A percentile compares a stretch with the other conserved stretches of the same genome.
Conservation (phyloP, 2,113 vertebrate species). For the Spermophilus dauricus region DNA sequence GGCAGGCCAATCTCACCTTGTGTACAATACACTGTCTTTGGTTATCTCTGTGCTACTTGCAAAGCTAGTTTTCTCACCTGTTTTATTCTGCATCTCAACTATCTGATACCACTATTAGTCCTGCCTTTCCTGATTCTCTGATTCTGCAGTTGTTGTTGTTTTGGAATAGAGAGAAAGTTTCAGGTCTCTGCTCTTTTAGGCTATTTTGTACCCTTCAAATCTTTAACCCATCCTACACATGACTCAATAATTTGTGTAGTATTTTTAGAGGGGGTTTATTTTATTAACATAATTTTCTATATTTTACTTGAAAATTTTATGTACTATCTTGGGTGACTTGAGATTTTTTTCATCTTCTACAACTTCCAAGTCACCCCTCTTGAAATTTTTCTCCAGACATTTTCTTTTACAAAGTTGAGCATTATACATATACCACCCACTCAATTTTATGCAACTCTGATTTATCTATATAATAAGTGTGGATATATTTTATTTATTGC, state of each 20-base stretch:
- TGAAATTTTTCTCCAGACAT: slow-evolving; percentile 55
- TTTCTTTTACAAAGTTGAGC: slow-evolving; percentile 57
- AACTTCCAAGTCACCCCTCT: slow-evolving; percentile 3
- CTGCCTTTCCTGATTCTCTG: not conserved
- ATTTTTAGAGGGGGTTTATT: not conserved
- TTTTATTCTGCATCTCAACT: not conserved
- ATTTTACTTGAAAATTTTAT: slow-evolving; percentile 59
- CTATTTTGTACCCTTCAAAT: slow-evolving; percentile 22
- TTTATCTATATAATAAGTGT: not conserved
- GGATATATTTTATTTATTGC: slow-evolving; percentile 58
- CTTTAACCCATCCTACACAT: slow-evolving; percentile 29
- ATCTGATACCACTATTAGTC: not conserved
- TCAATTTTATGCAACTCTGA: not conserved
- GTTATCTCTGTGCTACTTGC: not conserved
- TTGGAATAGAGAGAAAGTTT: slow-evolving; percentile 50
- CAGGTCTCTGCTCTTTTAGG: slow-evolving; percentile 36
- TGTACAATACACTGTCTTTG: not conserved
- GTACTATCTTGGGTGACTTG: slow-evolving; percentile 30
- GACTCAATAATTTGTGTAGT: slow-evolving; percentile 28
- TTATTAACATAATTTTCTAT: slow-evolving; percentile 59
- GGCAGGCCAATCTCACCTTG: not conserved
- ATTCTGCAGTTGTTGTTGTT: not conserved
- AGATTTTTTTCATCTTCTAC: slow-evolving; percentile 41
- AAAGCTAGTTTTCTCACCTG: slow-evolving; percentile 48
- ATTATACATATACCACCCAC: not conserved